Base-by-base conservation (phyloP, 2,888 invertebrate genomes). In the Drosophila hawaiiensis region DNA sequence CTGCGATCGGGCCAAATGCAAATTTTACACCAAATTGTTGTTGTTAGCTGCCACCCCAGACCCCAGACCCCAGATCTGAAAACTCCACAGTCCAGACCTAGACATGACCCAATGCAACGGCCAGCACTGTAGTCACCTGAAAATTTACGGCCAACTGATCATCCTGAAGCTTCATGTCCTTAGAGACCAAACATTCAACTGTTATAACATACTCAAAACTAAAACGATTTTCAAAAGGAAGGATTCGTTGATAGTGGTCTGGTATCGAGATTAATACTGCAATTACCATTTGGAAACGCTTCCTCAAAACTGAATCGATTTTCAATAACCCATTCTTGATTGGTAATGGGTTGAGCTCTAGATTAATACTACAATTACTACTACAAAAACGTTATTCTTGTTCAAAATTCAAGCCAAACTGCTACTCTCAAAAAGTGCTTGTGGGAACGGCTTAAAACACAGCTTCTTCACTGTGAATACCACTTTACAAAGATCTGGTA, bases 1-100 rank as follows among this genome's bases (percentile, higher is more conserved):
- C 83, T 78, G 50, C 66, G 78, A 78, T 78, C 82, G 41, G 75
- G 83, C 68, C 86, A 81, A 81, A 86, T 86, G 89, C 84, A 84
- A 89, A 84, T 82, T 88, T 78, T 54, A 31, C 29, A 28, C 12
- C 56, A 61, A 72, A 68, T 63, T 61, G 54, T 69, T 54, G 52
- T 41, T 72, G 41, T 49, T 47, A 31, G 39, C 79, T 64, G 52
- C 61, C 55, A 62, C 41, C 33, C 29, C 70, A 54, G 41, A 61
- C 29, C 60, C 63, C 70, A 54, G 41, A 61, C 29, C 60, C 69
- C 29, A 60, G 47, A 54, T 39, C 58, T 12, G 16, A 25, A 35
- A 54, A 22, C 33, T 16, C 1, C 0, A 25, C 43, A 60, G 33
- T 50, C 60, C 53, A 31, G n/a, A 55, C 52, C 52, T 29, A 9